These are phyloP conservation scores for Pyrrhia umbra DNA, from an alignment of 2,888 invertebrate species.

Conservation along the genomic window DNA sequence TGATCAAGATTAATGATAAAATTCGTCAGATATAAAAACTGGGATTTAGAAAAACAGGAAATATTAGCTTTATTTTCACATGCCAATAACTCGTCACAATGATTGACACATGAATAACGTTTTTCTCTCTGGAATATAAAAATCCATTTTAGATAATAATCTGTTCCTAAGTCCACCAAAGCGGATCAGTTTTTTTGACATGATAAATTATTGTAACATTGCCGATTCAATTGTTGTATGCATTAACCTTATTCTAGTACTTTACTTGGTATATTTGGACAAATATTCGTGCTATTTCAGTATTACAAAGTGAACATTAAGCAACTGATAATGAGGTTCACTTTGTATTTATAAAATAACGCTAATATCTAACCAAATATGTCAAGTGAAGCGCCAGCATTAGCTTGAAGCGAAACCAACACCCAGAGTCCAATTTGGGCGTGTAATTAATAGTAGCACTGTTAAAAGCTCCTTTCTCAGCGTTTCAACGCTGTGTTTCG, in stretches of 20 bases:
- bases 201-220: slow-evolving; percentile 47
- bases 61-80: slow-evolving; percentile 48
- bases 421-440: slow-evolving; percentile 58
- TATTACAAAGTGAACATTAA: no score
- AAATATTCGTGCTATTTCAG: no score
- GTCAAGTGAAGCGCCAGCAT: no score
- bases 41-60: slow-evolving; percentile 26
- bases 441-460: slow-evolving; percentile 51
- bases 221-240: no score
- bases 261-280: no score
- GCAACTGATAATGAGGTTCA: no score
- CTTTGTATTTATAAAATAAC: no score
- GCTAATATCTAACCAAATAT: slow-evolving; percentile 25
- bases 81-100: slow-evolving; percentile 48
- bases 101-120: slow-evolving; percentile 61
- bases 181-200: slow-evolving; percentile 10
- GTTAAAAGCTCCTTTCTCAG: slow-evolving; percentile 47
- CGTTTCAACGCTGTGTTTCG: slow-evolving; percentile 26
- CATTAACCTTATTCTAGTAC: no score
- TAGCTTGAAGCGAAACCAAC: slow-evolving; percentile 48
- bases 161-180: slow-evolving; percentile 32
- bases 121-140: slow-evolving; percentile 34
- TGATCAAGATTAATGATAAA: slow-evolving; percentile 38
- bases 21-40: slow-evolving; percentile 33
- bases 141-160: slow-evolving; percentile 34